Percentiles rank a stretch among this genome's conserved stretches.
Conservation (phyloP, 2,113 vertebrate genomes). For the Ardeotis arabs region DNA sequence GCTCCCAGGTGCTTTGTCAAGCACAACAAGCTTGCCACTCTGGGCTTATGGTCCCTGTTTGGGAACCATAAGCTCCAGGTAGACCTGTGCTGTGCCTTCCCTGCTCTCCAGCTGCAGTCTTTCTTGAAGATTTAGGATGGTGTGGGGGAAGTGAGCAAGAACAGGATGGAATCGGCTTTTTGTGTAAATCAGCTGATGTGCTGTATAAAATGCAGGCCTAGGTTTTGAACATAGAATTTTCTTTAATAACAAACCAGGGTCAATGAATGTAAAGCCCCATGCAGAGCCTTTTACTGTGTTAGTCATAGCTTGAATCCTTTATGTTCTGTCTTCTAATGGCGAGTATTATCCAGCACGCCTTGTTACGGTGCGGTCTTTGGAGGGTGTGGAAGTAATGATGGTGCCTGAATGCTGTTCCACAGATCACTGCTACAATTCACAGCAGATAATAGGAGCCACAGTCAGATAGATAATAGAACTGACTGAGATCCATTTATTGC, state of each 20-base stretch:
- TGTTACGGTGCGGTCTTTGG: constrained; percentile 64
- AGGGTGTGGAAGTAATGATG: constrained; percentile 79
- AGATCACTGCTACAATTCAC: constrained; percentile 78
- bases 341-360: constrained; percentile 74
- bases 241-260: constrained; percentile 68
- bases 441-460: constrained; percentile 77
- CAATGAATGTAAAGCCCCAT: constrained; percentile 72
- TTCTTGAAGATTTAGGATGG: neutral
- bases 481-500: constrained; percentile 80
- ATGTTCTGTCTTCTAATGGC: constrained; percentile 76
- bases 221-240: constrained; percentile 68
- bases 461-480: constrained; percentile 80
- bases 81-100: neutral
- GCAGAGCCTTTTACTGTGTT: constrained; percentile 73
- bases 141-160: neutral
- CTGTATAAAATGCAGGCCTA: constrained; percentile 31
- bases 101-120: neutral
- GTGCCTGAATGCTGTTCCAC: constrained; percentile 75
- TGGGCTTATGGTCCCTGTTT: neutral
- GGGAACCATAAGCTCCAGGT: neutral
- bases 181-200: constrained; percentile 25
- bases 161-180: neutral
- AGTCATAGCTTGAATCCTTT: constrained; percentile 79
- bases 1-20: neutral
- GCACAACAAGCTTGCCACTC: rapidly evolving